phyloP scores from a whole-genome alignment of 2,888 invertebrate species.

The Mesorhabditis spiculigera region DNA sequence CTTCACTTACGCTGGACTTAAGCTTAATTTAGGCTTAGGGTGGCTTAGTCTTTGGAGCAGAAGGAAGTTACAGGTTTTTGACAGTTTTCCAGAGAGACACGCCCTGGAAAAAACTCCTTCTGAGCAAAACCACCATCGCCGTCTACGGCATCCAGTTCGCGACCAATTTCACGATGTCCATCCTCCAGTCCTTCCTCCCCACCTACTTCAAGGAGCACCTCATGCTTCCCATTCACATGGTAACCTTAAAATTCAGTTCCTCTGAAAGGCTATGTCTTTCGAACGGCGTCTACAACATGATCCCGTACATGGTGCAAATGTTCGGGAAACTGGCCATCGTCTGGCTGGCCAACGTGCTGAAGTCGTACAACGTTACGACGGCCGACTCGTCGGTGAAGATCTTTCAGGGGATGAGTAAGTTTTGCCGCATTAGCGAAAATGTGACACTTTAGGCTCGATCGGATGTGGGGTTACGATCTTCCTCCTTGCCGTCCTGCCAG shows the following conservation, averaged over 20 bases:
- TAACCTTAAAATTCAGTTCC: too few species aligned
- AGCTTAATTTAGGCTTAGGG: too few species aligned
- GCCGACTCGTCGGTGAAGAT: constrained; percentile 4
- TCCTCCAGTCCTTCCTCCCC: constrained; percentile 28
- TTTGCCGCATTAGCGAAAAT: constrained; percentile 5
- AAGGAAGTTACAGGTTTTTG: neutral
- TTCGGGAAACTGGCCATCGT: constrained; percentile 15
- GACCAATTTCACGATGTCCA: constrained; percentile 20
- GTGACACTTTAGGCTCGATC: too few species aligned
- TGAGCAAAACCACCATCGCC: neutral
- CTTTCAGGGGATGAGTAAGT: constrained; percentile 9
- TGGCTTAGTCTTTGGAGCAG: neutral
- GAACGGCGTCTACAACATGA: constrained; percentile 27
- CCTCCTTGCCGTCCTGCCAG: too few species aligned
- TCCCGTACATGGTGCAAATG: constrained; percentile 19
- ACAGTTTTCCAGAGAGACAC: constrained; percentile 12
- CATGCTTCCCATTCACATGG: constrained; percentile 2
- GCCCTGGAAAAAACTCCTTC: constrained; percentile 7
- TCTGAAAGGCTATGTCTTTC: too few species aligned
- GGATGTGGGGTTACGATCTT: too few species aligned
- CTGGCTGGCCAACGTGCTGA: constrained; percentile 17
- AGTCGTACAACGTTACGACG: constrained; percentile 9
- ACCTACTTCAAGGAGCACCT: constrained; percentile 25
- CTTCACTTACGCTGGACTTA: too few species aligned
- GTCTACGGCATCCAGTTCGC: constrained; percentile 13